These are phyloP conservation scores for Monochamus alternatus DNA, from an alignment of 2,888 invertebrate species.

Conservation along the genomic window DNA sequence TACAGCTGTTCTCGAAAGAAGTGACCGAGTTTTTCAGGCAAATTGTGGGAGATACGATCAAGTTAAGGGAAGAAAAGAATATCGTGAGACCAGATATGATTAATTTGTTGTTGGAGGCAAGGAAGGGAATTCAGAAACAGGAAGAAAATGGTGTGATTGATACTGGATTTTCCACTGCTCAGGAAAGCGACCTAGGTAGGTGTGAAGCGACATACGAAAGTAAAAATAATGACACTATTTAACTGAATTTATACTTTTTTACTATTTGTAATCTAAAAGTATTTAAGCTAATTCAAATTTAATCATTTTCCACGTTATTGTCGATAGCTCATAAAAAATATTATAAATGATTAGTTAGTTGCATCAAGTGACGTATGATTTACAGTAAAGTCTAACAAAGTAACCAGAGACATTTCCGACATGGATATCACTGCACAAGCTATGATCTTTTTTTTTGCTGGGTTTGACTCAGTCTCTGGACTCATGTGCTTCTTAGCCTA, in stretches of 20 bases:
- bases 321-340: no score
- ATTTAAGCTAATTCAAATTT: no score
- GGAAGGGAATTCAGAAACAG: slow-evolving; percentile 64
- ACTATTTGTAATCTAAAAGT: no score
- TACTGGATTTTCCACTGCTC: slow-evolving; percentile 29
- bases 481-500: slow-evolving; percentile 72
- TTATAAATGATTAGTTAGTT: no score
- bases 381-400: not conserved
- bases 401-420: slow-evolving; percentile 61
- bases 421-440: slow-evolving; percentile 74
- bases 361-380: not conserved
- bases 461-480: slow-evolving; percentile 71
- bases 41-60: slow-evolving; percentile 58
- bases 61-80: slow-evolving; percentile 52
- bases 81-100: slow-evolving; percentile 69
- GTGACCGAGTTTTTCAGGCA: slow-evolving; percentile 53
- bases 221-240: not conserved
- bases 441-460: slow-evolving; percentile 72
- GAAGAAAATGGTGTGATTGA: slow-evolving; percentile 40
- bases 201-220: not conserved
- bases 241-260: no score
- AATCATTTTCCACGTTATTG: no score
- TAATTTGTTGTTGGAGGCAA: slow-evolving; percentile 73
- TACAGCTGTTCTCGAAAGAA: slow-evolving; percentile 55
- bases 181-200: slow-evolving; percentile 15